Conservation (phyloP, 2,113 vertebrate genomes). For the Podiceps cristatus region DNA sequence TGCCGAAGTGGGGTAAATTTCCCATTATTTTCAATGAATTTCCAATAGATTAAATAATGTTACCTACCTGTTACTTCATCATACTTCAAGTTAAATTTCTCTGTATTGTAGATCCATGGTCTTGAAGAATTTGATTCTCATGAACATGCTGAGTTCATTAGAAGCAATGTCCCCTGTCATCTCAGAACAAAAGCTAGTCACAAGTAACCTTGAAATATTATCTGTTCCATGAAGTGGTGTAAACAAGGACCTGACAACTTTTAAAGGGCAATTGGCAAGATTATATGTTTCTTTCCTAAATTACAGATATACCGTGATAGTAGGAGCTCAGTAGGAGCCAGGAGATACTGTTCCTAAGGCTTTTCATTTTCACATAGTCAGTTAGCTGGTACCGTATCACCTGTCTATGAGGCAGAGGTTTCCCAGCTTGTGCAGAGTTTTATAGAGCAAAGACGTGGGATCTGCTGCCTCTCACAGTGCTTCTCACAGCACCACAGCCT, state of each 20-base stretch:
- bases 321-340: slow-evolving; percentile 14
- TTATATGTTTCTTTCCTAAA: slow-evolving; percentile 42
- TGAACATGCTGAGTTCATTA: background rate
- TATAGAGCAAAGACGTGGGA: background rate
- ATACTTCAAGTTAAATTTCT: background rate
- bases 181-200: slow-evolving; percentile 6
- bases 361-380: background rate
- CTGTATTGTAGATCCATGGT: background rate
- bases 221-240: background rate
- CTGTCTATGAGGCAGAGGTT: background rate
- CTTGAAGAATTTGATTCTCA: background rate
- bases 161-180: background rate
- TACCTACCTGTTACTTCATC: background rate
- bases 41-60: background rate
- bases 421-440: background rate
- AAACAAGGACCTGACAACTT: slow-evolving; percentile 31
- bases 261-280: slow-evolving; percentile 30
- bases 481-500: background rate
- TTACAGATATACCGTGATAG: slow-evolving; percentile 12
- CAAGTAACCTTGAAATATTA: slow-evolving; percentile 33
- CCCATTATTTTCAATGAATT: background rate
- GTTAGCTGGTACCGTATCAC: background rate
- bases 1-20: background rate
- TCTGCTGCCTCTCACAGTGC: background rate
- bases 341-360: background rate